These are phyloP conservation scores for Cynoglossus semilaevis DNA, from an alignment of 2,113 vertebrate genomes.

Conservation along the genomic window DNA sequence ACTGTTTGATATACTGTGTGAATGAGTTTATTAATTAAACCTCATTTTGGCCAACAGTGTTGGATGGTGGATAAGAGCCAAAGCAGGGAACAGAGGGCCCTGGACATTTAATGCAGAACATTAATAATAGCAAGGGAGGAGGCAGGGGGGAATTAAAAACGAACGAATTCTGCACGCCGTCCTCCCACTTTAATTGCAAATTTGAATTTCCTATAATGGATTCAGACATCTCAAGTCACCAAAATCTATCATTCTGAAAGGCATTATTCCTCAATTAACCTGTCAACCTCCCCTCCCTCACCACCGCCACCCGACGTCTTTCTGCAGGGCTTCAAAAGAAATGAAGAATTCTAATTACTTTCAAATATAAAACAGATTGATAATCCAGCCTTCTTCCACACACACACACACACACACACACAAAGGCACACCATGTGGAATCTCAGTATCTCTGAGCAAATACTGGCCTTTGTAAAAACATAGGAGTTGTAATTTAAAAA, in stretches of 20 bases:
- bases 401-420: conserved; percentile 5
- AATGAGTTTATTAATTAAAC: conserved; percentile 69
- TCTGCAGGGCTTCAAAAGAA: conserved; percentile 73
- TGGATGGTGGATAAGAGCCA: conserved; percentile 37
- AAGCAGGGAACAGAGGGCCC: conserved; percentile 47
- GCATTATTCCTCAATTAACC: conserved; percentile 85
- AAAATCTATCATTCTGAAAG: conserved; percentile 85
- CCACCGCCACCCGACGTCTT: conserved; percentile 62
- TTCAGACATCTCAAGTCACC: conserved; percentile 83
- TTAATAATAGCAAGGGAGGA: conserved; percentile 70
- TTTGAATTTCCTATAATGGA: conserved; percentile 81
- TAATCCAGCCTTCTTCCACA: conserved; percentile 58
- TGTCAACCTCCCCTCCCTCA: conserved; percentile 65
- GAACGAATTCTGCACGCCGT: conserved; percentile 70
- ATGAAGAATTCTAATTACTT: conserved; percentile 81
- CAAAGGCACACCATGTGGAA: conserved; percentile 29
- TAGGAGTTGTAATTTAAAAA: no score
- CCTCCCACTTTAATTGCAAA: conserved; percentile 81
- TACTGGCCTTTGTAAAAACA: not conserved
- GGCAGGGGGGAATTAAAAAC: conserved; percentile 69
- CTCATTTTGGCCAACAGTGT: conserved; percentile 60
- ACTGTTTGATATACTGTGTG: conserved; percentile 53
- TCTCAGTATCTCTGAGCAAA: conserved; percentile 16
- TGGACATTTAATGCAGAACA: conserved; percentile 69
- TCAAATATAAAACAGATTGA: conserved; percentile 78